Base-by-base conservation (phyloP, 2,113 vertebrate genomes). In the Heteronetta atricapilla region DNA sequence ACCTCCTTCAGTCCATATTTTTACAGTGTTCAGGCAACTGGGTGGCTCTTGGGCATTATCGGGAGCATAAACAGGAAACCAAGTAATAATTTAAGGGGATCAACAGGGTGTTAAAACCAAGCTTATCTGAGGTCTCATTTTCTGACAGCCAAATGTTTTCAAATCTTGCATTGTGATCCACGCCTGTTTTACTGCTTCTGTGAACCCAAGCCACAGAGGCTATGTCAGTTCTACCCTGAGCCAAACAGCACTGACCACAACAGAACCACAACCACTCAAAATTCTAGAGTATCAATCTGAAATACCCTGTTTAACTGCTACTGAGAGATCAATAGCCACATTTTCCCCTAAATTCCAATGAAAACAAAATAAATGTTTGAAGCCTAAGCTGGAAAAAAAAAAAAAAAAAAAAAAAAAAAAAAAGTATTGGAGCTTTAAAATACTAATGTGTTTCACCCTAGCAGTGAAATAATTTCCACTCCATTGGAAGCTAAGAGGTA, bases 181-280 rank as follows among this genome's bases (percentile, higher is more conserved):
- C n/a, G 86, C 64, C 78, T 74, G 40, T 53, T 88, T 74, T 74
- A 93, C 59, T 86, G 73, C 31, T 74, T 4, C 9, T 86, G 64
- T 55, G 56, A 95, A 86, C 52, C 11, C 64, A 83, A 80, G 89
- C 68, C 86, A 62, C 67, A 63, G 40, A 73, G 21, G 33, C 31
- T 66, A 21, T 0, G 3, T 55, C 67, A 73, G 23, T 25, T 48
- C 59, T 8, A 60, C 3, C 48, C 59, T 6, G 19, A 74, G 63
- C 44, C 72, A 88, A 70, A 86, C 90, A 78, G 50, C 72, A 79
- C 59, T 67, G 79, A 81, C 88, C 90, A 34, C 82, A 94, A 42
- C 46, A 94, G 73, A 91, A 86, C 73, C 86, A 84, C 73, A 86
- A 23, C 52, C 38, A 67, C 52, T 63, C 68, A 33, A 86, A 88